phyloP scores from a whole-genome alignment of 2,888 invertebrate species.

The Tiliacea citrago region DNA sequence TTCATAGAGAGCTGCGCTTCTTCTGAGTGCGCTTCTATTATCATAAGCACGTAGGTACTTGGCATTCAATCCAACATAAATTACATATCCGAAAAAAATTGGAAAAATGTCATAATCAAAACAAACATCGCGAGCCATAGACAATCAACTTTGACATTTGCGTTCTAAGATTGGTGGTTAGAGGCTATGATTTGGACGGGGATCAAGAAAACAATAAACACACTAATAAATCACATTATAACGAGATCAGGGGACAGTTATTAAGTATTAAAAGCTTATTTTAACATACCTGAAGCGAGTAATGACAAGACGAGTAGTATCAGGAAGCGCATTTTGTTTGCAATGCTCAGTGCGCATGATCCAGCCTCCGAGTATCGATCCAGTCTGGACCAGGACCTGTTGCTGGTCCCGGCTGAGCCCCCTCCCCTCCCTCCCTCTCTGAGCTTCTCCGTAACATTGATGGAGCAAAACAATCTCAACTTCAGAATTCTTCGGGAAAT shows the following conservation, averaged over 20 bases:
- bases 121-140: conserved; percentile 68
- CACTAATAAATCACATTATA: conserved; percentile 45
- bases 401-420: conserved; percentile 80
- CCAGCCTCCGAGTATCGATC: conserved; percentile 87
- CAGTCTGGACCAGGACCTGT: conserved; percentile 84
- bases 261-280: conserved; percentile 57
- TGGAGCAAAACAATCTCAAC: conserved; percentile 87
- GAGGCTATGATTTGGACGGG: conserved; percentile 30
- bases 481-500: conserved; percentile 85
- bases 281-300: conserved; percentile 84
- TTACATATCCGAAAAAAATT: not conserved
- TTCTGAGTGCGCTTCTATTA: not conserved
- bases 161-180: conserved; percentile 26
- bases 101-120: conserved; percentile 45
- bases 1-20: not conserved
- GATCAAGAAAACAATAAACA: conserved; percentile 50
- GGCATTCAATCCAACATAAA: not conserved
- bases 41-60: not conserved
- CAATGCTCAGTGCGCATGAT: conserved; percentile 82
- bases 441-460: conserved; percentile 78
- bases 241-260: conserved; percentile 22
- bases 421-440: conserved; percentile 68
- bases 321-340: conserved; percentile 85
- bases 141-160: conserved; percentile 72
- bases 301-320: conserved; percentile 83